Conservation (phyloP, 1,140 invertebrate species). For the Orchestia grillus region DNA sequence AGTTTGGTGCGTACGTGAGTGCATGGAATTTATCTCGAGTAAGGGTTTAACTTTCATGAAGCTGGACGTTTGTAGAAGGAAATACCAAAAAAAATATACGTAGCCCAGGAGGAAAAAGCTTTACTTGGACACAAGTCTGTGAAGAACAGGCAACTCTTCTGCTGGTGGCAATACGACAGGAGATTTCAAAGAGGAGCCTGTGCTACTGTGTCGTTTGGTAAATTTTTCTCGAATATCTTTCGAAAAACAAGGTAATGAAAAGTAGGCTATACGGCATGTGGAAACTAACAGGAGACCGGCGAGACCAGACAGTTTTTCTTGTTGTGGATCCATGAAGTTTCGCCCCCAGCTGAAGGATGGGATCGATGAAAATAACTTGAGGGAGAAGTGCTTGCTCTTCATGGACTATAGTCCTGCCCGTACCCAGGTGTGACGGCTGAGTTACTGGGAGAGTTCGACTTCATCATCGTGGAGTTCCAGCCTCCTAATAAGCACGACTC, state of each 20-base stretch:
- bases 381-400: neutral
- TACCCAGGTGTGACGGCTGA: neutral
- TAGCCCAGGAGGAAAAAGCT: constrained; percentile 17
- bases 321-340: constrained; percentile 47
- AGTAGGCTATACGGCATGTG: neutral
- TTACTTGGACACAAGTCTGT: neutral
- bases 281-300: constrained; percentile 18
- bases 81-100: constrained; percentile 21
- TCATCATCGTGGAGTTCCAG: constrained; percentile 44
- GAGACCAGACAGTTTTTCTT: neutral
- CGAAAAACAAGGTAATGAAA: neutral
- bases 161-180: neutral
- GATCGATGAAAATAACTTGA: neutral
- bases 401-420: neutral
- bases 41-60: constrained; percentile 48
- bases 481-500: constrained; percentile 8
- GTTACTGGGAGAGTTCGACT: neutral
- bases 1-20: no score
- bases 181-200: constrained; percentile 14
- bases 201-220: constrained; percentile 34
- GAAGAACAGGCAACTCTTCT: constrained; percentile 6
- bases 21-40: no score
- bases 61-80: constrained; percentile 36
- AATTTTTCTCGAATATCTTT: constrained; percentile 7
- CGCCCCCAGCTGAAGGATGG: neutral